Evolutionary conservation across 2,888 invertebrate species (phyloP).

Genomic region (Hydraecia micacea): DNA sequence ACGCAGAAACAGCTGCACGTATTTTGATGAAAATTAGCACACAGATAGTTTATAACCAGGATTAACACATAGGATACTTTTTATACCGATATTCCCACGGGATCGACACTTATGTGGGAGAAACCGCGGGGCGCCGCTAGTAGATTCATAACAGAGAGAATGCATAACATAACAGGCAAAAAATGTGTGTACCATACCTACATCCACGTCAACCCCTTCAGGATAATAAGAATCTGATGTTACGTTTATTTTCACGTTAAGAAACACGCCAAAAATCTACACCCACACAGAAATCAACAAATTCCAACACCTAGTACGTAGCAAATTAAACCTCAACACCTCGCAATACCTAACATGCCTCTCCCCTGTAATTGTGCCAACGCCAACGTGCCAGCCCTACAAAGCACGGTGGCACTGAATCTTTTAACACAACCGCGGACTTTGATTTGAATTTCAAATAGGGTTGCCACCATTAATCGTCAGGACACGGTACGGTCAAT

Average conservation of each 20-base stretch:
- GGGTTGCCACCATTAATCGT: constrained; percentile 67
- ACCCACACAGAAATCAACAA: neutral
- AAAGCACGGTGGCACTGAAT: constrained; percentile 61
- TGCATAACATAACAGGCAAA: neutral
- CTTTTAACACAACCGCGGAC: constrained; percentile 69
- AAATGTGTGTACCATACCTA: neutral
- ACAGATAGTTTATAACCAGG: accelerated
- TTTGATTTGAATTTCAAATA: constrained; percentile 73
- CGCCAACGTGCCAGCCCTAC: constrained; percentile 55
- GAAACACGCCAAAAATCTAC: neutral
- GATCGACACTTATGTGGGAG: no score
- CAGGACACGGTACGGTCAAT: constrained; percentile 59
- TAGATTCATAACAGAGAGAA: neutral
- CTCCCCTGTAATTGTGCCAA: constrained; percentile 48
- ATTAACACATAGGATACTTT: no score
- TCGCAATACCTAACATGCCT: constrained; percentile 34
- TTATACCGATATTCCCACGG: no score
- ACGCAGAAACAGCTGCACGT: no score
- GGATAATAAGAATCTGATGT: neutral
- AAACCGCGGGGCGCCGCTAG: no score
- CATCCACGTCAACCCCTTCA: neutral
- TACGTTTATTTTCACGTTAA: neutral
- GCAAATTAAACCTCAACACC: constrained; percentile 34
- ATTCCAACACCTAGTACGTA: neutral
- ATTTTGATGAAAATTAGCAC: no score